These are phyloP conservation scores for Bufo bufo DNA, from an alignment of 2,113 vertebrate genomes.

Conservation along the genomic window DNA sequence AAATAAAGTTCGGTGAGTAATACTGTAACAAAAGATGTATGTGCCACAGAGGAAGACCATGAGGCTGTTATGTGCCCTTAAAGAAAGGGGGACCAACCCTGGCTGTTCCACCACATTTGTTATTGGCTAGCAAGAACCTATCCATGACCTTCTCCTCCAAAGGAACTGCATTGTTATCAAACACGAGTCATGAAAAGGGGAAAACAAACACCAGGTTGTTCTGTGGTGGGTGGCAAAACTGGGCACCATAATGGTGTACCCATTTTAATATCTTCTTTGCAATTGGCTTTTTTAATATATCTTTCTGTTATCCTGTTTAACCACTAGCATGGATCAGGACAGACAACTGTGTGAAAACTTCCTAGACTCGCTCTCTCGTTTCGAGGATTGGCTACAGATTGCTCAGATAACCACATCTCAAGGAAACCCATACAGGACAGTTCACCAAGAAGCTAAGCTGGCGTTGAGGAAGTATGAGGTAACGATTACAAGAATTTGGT, in stretches of 20 bases:
- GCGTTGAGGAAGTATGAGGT: constrained; percentile 74
- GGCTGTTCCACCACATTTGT: background rate
- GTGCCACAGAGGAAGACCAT: background rate
- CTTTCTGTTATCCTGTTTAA: background rate
- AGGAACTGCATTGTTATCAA: background rate
- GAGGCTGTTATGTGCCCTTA: background rate
- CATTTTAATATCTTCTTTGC: background rate
- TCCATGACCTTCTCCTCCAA: background rate
- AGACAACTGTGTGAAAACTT: constrained; percentile 73
- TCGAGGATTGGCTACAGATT: constrained; percentile 72
- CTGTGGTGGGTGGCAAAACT: background rate
- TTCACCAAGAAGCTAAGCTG: constrained; percentile 66
- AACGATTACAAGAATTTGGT: background rate
- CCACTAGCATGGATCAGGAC: constrained; percentile 67
- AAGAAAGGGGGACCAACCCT: background rate
- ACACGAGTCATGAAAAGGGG: background rate
- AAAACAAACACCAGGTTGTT: background rate
- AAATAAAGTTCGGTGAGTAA: constrained; percentile 66
- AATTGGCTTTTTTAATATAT: background rate
- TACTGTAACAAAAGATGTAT: background rate
- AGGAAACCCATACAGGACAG: constrained; percentile 58
- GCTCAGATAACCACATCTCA: constrained; percentile 64
- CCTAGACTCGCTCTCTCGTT: constrained; percentile 70
- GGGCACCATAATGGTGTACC: background rate
- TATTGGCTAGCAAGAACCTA: background rate